These are phyloP conservation scores for Xenopus laevis DNA, from an alignment of 2,113 vertebrate species.

Conservation along the genomic window DNA sequence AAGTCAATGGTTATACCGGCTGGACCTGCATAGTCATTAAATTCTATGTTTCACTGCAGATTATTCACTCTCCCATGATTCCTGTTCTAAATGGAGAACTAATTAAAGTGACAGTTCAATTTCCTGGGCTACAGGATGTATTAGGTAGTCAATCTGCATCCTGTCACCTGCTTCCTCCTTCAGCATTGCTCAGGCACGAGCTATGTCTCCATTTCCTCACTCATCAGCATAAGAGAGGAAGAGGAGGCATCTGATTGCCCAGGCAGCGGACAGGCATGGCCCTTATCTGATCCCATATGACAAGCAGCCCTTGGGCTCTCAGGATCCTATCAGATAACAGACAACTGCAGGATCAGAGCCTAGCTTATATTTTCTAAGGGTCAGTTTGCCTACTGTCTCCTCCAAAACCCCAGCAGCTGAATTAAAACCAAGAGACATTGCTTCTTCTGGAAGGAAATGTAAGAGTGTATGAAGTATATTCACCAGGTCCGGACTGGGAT, in stretches of 20 bases:
- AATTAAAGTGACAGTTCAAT: slow-evolving; percentile 18
- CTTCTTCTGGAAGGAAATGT: no score
- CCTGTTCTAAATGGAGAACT: slow-evolving; percentile 3
- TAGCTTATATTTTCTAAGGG: not conserved
- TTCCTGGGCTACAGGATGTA: slow-evolving; percentile 36
- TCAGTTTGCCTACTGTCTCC: not conserved
- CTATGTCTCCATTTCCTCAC: slow-evolving; percentile 22
- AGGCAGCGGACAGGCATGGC: not conserved
- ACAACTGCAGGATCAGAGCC: slow-evolving; percentile 9
- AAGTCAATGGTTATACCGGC: no score
- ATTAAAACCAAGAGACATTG: no score
- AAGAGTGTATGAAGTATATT: no score
- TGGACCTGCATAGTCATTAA: no score
- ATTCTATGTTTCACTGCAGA: not conserved
- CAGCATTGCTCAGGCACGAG: slow-evolving; percentile 22
- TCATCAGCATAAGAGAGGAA: slow-evolving; percentile 32
- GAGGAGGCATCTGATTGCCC: not conserved
- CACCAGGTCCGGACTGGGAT: no score
- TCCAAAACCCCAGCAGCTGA: no score
- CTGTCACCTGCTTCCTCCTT: slow-evolving; percentile 16
- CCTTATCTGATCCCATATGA: slow-evolving; percentile 32
- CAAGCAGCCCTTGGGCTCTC: slow-evolving; percentile 28
- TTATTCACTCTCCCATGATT: not conserved
- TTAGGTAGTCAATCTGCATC: slow-evolving; percentile 23
- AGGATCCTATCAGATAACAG: slow-evolving; percentile 11